Evolutionary conservation across 2,797 vertebrate genomes (phyloP).

Genomic region (Neosilurus mollespiculum): DNA sequence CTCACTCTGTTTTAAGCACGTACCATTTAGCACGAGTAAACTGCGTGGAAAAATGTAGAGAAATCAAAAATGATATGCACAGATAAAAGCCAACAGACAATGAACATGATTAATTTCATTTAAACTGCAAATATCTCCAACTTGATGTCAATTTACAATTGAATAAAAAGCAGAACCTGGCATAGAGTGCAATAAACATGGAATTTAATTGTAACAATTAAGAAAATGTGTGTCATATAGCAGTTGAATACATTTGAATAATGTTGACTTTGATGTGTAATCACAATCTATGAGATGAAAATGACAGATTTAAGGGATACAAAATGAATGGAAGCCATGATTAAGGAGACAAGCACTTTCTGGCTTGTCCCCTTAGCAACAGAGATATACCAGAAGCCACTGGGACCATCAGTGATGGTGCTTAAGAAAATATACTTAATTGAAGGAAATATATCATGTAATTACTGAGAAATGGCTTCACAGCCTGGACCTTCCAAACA

Average conservation of each 20-base stretch:
- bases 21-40: constrained; percentile 30
- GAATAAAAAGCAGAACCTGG: background rate
- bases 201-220: background rate
- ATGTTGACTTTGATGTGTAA: background rate
- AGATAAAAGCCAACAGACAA: background rate
- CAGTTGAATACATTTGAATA: background rate
- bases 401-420: background rate
- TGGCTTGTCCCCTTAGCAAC: background rate
- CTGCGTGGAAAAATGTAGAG: background rate
- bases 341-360: background rate
- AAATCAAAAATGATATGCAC: background rate
- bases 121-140: background rate
- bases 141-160: background rate
- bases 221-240: background rate
- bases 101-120: background rate
- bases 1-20: constrained; percentile 37
- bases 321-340: background rate
- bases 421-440: background rate
- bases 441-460: background rate
- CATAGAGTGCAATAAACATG: background rate
- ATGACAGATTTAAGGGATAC: background rate
- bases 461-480: background rate
- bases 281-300: background rate
- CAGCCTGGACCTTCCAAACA: background rate
- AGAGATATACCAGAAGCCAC: background rate